Conservation (phyloP, 2,888 invertebrate species). For the Crossocerus cetratus region DNA sequence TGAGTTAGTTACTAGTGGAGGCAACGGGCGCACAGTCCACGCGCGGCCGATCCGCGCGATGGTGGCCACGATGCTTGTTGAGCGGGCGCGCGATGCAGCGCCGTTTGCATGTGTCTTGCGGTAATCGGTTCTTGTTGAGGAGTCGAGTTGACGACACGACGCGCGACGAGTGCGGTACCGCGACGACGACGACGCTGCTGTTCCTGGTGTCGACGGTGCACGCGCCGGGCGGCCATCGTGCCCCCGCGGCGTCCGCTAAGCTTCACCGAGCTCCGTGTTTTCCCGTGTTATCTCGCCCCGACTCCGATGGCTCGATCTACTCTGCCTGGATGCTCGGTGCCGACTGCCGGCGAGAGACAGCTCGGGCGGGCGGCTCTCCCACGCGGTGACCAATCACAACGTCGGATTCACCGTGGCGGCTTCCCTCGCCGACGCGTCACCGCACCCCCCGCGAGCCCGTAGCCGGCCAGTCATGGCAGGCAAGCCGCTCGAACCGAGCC, state of each 20-base stretch:
- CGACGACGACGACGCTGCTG: constrained; percentile 47
- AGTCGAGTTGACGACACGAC: constrained; percentile 33
- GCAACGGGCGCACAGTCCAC: constrained; percentile 52
- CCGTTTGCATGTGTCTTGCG: constrained; percentile 34
- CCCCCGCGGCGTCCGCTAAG: constrained; percentile 50
- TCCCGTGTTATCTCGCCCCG: constrained; percentile 48
- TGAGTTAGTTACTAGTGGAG: constrained; percentile 43
- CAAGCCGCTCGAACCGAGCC: constrained; percentile 59
- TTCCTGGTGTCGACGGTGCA: constrained; percentile 59
- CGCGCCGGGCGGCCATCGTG: constrained; percentile 71
- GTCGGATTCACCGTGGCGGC: constrained; percentile 66
- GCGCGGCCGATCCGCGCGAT: constrained; percentile 60
- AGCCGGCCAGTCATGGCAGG: constrained; percentile 73
- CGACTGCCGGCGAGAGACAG: constrained; percentile 70
- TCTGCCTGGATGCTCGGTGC: constrained; percentile 72
- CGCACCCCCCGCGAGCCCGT: constrained; percentile 53
- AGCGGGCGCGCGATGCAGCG: constrained; percentile 58
- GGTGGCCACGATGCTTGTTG: constrained; percentile 59
- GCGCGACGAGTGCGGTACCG: constrained; percentile 56
- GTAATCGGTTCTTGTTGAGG: constrained; percentile 35
- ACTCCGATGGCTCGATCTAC: constrained; percentile 61
- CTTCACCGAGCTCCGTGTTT: constrained; percentile 52
- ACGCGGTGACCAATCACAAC: constrained; percentile 74
- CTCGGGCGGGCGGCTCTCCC: constrained; percentile 76
- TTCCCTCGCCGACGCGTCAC: constrained; percentile 72